Evolutionary conservation across 2,113 vertebrate genomes (phyloP).

Genomic region (Syngnathus scovelli): DNA sequence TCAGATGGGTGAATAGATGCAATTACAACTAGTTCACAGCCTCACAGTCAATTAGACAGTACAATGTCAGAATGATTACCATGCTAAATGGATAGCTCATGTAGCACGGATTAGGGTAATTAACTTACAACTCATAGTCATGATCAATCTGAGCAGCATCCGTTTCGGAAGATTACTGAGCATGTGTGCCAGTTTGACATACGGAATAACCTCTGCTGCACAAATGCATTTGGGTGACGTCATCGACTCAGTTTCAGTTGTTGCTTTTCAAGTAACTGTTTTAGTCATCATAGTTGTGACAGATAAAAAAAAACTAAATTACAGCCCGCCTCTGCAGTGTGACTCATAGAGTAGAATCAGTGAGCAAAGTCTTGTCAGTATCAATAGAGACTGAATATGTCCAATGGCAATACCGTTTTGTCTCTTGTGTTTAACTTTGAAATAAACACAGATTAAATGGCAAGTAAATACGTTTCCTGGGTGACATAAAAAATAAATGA

Average conservation of each 20-base stretch:
- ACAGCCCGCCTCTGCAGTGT: neutral
- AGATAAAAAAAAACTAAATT: conserved; percentile 7
- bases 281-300: conserved; percentile 2
- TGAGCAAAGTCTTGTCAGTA: neutral
- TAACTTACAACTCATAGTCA: conserved; percentile 36
- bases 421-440: neutral
- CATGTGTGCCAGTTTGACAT: conserved; percentile 26
- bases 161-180: conserved; percentile 47
- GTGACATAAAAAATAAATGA: neutral
- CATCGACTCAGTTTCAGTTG: conserved; percentile 5
- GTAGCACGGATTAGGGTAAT: conserved; percentile 48
- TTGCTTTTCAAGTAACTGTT: conserved; percentile 31
- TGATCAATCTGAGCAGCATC: conserved; percentile 35
- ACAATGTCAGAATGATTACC: conserved; percentile 45
- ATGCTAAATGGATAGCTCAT: conserved; percentile 48
- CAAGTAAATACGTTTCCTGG: neutral
- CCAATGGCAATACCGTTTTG: neutral
- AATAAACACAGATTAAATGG: neutral
- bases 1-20: conserved; percentile 53
- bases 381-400: neutral
- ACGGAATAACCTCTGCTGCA: neutral
- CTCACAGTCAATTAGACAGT: conserved; percentile 47
- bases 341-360: conserved; percentile 29
- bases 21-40: conserved; percentile 44
- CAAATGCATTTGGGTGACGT: neutral